phyloP scores from a whole-genome alignment of 2,113 vertebrate species.

The Spizaetus ornatus region DNA sequence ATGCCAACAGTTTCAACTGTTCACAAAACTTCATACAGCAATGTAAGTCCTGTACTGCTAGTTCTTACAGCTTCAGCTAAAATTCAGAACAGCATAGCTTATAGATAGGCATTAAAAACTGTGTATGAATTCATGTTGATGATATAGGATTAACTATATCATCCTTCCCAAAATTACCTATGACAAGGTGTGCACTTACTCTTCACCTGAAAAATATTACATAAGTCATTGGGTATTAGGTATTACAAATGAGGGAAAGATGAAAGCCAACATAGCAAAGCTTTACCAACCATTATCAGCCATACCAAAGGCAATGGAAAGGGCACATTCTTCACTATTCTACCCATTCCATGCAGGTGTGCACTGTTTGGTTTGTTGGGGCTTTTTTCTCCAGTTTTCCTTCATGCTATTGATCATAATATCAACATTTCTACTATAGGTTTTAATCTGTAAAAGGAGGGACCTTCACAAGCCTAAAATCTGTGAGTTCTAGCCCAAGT shows the following conservation, averaged over 20 bases:
- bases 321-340: background rate
- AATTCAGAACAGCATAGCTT: background rate
- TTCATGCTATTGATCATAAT: background rate
- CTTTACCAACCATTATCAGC: background rate
- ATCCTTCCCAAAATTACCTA: background rate
- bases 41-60: background rate
- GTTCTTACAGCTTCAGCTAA: background rate
- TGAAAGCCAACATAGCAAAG: background rate
- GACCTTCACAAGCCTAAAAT: background rate
- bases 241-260: background rate
- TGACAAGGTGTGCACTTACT: background rate
- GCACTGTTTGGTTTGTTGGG: background rate
- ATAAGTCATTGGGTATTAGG: background rate
- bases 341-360: background rate
- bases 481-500: background rate
- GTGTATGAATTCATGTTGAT: background rate
- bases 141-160: background rate
- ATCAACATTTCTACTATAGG: background rate
- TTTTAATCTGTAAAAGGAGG: background rate
- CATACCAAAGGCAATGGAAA: background rate
- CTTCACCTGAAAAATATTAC: background rate
- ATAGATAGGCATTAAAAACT: background rate
- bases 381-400: background rate
- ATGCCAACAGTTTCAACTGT: background rate
- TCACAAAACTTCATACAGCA: conserved; percentile 3